Base-by-base conservation (phyloP, 2,797 vertebrate species). In the Myotis planiceps region DNA sequence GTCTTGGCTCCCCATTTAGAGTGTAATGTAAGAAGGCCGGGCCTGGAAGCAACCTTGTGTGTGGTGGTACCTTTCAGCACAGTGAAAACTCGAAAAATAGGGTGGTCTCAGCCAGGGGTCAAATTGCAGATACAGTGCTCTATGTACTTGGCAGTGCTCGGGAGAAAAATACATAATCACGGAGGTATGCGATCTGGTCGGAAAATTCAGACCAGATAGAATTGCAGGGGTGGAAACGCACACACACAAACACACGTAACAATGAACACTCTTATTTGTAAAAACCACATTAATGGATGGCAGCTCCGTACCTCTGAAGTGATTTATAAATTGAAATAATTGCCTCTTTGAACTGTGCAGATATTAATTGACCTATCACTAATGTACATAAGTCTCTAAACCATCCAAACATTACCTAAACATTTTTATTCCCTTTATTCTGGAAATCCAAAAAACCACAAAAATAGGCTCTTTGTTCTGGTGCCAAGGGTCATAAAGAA, bases 271-370 rank as follows among this genome's bases (percentile, higher is more conserved):
- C 90, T 96, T 90, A 93, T 97, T 97, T 97, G 96, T 96, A 97
- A 98, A 97, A 97, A 79, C 93, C 47, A 65, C 97, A 96, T 97
- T 96, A 98, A 97, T 82, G 94, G 71, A 95, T 96, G 95, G 98
- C 97, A 97, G 90, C 89, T 78, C 79, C 53, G 21, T 95, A 96
- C 93, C 82, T 98, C 93, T 92, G 75, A 95, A 90, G 63, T 97
- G 98, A 98, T 97, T 98, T 98, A 97, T 98, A 97, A 97, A 95
- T 97, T 95, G 97, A 96, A 97, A 83, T 93, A 98, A 98, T 98
- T 98, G 95, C 95, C 88, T 92, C 97, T 97, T 98, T 98, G 97
- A 98, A 97, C 32, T 96, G 63, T 83, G 74, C 85, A 75, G 95
- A 97, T 96, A 98, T 96, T 97, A 98, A 97, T n/a, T 96, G 88